Evolutionary conservation across 2,113 vertebrate genomes (phyloP).

Genomic region (Aegotheles bennettii): DNA sequence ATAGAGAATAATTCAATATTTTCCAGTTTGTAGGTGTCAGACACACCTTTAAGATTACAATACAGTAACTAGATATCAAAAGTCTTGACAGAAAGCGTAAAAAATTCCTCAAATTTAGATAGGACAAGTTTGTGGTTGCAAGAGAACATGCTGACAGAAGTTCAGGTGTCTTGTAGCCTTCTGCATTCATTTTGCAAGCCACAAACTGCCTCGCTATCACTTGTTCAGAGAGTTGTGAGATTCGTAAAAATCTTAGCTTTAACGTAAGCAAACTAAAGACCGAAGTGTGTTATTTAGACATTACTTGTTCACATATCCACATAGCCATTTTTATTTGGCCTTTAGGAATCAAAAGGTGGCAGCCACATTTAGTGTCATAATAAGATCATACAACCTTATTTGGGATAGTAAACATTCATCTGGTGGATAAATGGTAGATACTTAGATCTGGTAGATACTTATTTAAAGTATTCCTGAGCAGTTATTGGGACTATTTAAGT

Average conservation of each 20-base stretch:
- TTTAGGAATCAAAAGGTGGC: neutral
- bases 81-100: neutral
- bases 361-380: neutral
- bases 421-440: neutral
- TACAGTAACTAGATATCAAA: neutral
- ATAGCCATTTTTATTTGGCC: neutral
- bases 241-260: neutral
- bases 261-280: neutral
- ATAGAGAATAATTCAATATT: neutral
- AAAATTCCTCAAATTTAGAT: neutral
- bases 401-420: neutral
- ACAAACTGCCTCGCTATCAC: neutral
- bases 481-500: neutral
- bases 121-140: neutral
- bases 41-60: neutral
- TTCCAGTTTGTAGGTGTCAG: neutral
- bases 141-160: neutral
- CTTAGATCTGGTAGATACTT: neutral
- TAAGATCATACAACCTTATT: neutral
- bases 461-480: neutral
- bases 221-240: neutral
- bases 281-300: neutral
- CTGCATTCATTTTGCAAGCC: neutral
- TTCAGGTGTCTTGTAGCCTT: neutral
- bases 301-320: neutral